Base-by-base conservation (phyloP, 2,888 invertebrate genomes). In the Philonicus albiceps region DNA sequence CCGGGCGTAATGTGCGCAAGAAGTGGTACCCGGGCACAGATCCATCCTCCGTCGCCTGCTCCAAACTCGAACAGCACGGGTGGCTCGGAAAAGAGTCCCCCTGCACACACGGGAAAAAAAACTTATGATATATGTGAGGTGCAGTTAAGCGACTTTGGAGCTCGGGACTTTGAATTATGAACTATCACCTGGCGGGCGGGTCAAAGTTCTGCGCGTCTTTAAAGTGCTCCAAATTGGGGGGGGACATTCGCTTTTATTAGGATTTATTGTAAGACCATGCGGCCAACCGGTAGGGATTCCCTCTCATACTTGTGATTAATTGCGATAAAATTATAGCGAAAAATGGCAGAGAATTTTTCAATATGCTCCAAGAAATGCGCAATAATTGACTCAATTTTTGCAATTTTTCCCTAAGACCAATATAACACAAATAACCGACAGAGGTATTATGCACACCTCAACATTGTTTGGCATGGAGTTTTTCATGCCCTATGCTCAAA, bases 61-160 rank as follows among this genome's bases (percentile, higher is more conserved):
- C 11, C 11, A 11, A 11, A 13, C 40, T 11, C 40, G 13, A 13
- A 4, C n/a, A 49, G 76, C 19, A 30, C 16, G 81, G 81, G 72
- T 64, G 19, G 72, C 40, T 31, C 37, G 4, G 43, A 13, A 40
- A 83, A 83, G 72, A 31, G 22, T 27, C 37, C 34, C 64, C 34
- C 64, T 55, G 83, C 64, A 40, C 64, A 64, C 64, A 64, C 19
- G 27, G 27, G 11, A 55, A 19, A 64, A 43, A 83, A 83, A 83
- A 83, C 64, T 83, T 83, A 83, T 83, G 83, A 83, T 83, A 83
- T 83, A 83, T 83, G 83, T 83, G 83, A 83, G 83, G 64, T 83
- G 83, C 83, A 83, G 83, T 83, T 83, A 83, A 83, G 72, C 83
- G 83, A 83, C 83, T 83, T 83, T 83, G 31, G 81, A 55, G 83